Evolutionary conservation across 1,140 invertebrate species (phyloP).

Genomic region (Temnothorax nylanderi): DNA sequence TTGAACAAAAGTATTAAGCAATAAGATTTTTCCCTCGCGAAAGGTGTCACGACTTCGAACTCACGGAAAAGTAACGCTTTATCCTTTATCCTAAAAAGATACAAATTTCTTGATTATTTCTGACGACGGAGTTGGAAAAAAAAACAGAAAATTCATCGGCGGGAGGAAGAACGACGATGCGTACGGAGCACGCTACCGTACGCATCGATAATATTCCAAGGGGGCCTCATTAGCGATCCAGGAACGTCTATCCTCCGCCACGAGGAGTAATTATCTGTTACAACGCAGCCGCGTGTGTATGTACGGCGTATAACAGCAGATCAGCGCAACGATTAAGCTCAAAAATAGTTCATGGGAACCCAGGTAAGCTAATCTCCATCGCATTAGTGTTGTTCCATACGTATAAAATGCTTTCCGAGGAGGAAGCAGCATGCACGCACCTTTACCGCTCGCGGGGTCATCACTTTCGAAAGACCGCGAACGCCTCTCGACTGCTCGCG

Average conservation of each 20-base stretch:
- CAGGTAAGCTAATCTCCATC: conserved; percentile 78
- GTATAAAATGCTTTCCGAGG: conserved; percentile 72
- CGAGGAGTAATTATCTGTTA: conserved; percentile 74
- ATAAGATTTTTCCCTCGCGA: neutral
- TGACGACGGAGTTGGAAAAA: conserved; percentile 20
- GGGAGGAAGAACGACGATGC: conserved; percentile 55
- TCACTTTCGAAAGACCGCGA: conserved; percentile 71
- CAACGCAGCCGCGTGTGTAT: conserved; percentile 59
- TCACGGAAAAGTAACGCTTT: neutral
- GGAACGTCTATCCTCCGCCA: conserved; percentile 70
- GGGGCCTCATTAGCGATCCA: conserved; percentile 75
- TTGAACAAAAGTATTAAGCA: too few species aligned
- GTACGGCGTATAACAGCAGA: conserved; percentile 75
- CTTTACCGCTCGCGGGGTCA: conserved; percentile 67
- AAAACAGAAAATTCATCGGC: conserved; percentile 65
- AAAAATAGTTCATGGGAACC: conserved; percentile 84
- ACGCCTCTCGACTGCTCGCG: conserved; percentile 31
- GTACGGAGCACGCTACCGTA: conserved; percentile 59
- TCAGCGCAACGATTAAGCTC: conserved; percentile 82
- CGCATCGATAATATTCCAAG: conserved; percentile 75
- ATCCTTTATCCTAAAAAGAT: neutral
- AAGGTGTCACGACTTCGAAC: neutral
- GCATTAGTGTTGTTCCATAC: conserved; percentile 75
- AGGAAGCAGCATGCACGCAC: conserved; percentile 72
- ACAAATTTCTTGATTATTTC: neutral